Conservation (phyloP, 2,113 vertebrate species). For the Salvelinus namaycush region DNA sequence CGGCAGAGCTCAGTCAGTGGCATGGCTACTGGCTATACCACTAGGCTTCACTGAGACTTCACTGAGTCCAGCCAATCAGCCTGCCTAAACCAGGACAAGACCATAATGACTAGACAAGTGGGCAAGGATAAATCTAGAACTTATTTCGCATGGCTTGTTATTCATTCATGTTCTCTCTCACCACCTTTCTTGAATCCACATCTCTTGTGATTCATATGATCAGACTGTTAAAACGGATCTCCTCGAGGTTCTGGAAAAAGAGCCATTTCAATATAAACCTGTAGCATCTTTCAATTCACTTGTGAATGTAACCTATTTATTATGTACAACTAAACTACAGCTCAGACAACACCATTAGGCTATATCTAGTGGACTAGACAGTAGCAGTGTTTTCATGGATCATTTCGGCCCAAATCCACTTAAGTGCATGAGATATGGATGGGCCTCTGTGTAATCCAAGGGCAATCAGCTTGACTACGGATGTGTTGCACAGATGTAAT, state of each 20-base stretch:
- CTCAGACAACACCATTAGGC: conserved; percentile 21
- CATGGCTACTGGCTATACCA: conserved; percentile 21
- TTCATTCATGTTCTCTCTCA: too few relatives aligned
- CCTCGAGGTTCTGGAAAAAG: too few relatives aligned
- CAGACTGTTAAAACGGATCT: too few relatives aligned
- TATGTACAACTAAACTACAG: neutral
- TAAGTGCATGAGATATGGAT: conserved; percentile 41
- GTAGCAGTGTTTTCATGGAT: conserved; percentile 37
- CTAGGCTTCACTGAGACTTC: too few relatives aligned
- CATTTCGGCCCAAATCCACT: conserved; percentile 55
- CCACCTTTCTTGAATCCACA: too few relatives aligned
- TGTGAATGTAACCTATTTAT: neutral
- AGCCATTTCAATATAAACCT: neutral
- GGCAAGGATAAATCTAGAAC: too few relatives aligned
- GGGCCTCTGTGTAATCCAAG: conserved; percentile 53
- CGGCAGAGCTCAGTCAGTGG: conserved; percentile 47
- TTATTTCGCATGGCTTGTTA: too few relatives aligned
- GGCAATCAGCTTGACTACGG: conserved; percentile 40
- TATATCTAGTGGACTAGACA: conserved; percentile 24
- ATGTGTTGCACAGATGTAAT: conserved; percentile 46
- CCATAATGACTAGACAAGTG: too few relatives aligned
- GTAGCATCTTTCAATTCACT: neutral
- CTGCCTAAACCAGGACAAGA: too few relatives aligned
- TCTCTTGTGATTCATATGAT: too few relatives aligned
- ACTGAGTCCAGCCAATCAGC: too few relatives aligned